Base-by-base conservation (phyloP, 2,888 invertebrate genomes). In the Atrina japonica region DNA sequence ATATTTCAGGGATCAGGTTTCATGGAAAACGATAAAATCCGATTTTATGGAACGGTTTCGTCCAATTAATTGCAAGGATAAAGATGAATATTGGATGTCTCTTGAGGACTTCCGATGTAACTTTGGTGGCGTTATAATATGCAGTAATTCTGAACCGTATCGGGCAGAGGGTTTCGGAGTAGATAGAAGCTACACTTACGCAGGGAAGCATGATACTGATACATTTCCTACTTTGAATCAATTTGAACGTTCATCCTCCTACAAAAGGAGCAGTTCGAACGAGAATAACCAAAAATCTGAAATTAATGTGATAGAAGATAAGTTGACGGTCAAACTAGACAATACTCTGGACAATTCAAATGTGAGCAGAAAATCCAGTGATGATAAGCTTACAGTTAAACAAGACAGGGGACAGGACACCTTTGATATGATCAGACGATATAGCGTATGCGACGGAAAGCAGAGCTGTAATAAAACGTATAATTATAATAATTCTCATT, bases 41-140 rank as follows among this genome's bases (percentile, higher is more conserved):
- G 84, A 83, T 16, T 88, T 88, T 70, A 69, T 77, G 61, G 78
- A 81, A 14, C 80, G 81, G 35, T 86, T 81, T 67, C 81, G 79
- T 49, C 88, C 88, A 0, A 70, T 80, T 53, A 67, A 69, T 14
- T 82, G 82, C 73, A 85, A 85, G 41, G 86, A 88, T 23, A 66
- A 75, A 0, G 83, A 82, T 59, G 88, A 88, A 67, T 88, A 85
- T 72, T 88, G 88, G 88, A 82, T 88, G 52, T 81, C 85, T 3
- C 77, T 82, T 59, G 81, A 84, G 40, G 86, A 86, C 69, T 86
- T 86, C 76, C 82, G 79, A 65, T 83, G 84, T 52, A 84, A 88
- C 71, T 88, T 88, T 72, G 87, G 84, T 14, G 87, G 88, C 23
- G 73, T 88, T 18, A 75, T 88, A 45, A 82, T 88, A 43, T 81